Base-by-base conservation (phyloP, 2,888 invertebrate species). In the Tuta absoluta region DNA sequence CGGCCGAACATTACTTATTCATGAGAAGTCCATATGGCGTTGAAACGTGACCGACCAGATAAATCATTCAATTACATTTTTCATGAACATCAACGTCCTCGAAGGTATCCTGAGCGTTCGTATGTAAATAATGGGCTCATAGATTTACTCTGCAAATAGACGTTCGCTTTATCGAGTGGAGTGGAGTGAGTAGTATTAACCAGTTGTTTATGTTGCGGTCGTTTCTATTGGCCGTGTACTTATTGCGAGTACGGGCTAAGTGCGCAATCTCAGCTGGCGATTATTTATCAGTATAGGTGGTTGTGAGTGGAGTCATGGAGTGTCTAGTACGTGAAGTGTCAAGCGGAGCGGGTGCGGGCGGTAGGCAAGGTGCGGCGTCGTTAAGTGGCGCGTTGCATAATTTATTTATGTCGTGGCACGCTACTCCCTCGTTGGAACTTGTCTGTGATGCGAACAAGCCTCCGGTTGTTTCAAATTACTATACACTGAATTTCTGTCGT, bases 51-150 rank as follows among this genome's bases (percentile, higher is more conserved):
- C 87, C 84, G 76, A 84, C 79, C 82, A 87, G 81, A 89, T 90
- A 90, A 89, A 91, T 89, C 87, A 89, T 89, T 87, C 85, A 85
- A 90, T 91, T 89, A 86, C 77, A 85, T 86, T 88, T 88, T 89
- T 89, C 85, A 85, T 86, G 84, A 85, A 86, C 80, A 82, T 75
- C 62, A n/a, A 57, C 64, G 66, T 51, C 66, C 63, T 63, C 66
- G 60, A 59, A 64, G 64, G 57, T 62, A 45, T 53, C 57, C 65
- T 60, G 24, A 61, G 49, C 14, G 21, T 10, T 19, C 28, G 17
- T 49, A 61, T n/a, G 23, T 61, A 60, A 62, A 62, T 62, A 62
- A 62, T 51, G 51, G 51, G 11, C 49, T 60, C 19, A 41, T 61
- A 49, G 19, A 48, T 61, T 61, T 38, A 28, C 33, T 24, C 57